A percentile compares a stretch with the other conserved stretches of the same genome.
These are phyloP conservation scores for Coluber constrictor DNA, from an alignment of 2,797 vertebrate genomes.

Conservation along the genomic window DNA sequence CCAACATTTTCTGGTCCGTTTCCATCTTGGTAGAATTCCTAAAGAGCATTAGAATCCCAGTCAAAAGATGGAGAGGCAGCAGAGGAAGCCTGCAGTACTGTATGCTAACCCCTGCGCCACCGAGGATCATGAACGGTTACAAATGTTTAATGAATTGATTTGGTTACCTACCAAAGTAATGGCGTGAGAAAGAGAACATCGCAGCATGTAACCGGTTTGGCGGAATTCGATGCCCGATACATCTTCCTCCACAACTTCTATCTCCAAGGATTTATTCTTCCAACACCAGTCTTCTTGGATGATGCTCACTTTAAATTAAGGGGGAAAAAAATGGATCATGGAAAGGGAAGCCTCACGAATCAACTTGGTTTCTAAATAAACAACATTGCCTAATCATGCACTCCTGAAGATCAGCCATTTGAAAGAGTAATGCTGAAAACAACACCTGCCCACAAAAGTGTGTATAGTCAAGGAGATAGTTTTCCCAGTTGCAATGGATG, in stretches of 20 bases:
- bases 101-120: too few species aligned
- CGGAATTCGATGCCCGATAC: constrained; percentile 86
- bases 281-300: constrained; percentile 97
- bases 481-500: too few species aligned
- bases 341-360: neutral
- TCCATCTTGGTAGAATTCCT: constrained; percentile 99
- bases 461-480: too few species aligned
- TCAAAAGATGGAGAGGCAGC: neutral
- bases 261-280: constrained; percentile 93
- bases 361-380: neutral
- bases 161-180: constrained; percentile 87
- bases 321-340: neutral
- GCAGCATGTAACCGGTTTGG: constrained; percentile 96
- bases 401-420: neutral
- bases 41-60: constrained; percentile 17
- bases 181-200: constrained; percentile 94
- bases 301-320: constrained; percentile 79
- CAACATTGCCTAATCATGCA: neutral
- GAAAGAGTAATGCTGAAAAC: neutral
- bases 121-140: neutral
- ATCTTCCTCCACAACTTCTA: constrained; percentile 88
- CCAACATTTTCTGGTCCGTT: constrained; percentile 96
- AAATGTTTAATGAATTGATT: neutral
- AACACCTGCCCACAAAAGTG: too few species aligned
- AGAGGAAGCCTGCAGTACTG: too few species aligned